Conservation (phyloP, 2,888 invertebrate genomes). For the Salpingus planirostris region DNA sequence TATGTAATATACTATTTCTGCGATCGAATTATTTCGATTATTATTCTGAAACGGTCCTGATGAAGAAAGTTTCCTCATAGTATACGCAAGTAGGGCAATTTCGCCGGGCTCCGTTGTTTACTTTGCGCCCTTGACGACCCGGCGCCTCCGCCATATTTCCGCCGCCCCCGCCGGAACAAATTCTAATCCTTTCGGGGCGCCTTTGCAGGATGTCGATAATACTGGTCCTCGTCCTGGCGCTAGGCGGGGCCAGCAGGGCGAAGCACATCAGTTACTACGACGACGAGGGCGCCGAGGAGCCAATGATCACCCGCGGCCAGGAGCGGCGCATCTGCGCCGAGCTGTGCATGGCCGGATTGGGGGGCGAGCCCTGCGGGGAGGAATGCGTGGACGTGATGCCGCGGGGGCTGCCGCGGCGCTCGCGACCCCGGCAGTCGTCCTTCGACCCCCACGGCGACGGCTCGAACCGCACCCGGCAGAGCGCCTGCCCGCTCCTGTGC, state of each 20-base stretch:
- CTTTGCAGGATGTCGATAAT: conserved; percentile 36
- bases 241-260: conserved; percentile 28
- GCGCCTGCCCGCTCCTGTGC: conserved; percentile 54
- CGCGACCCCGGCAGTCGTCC: conserved; percentile 15
- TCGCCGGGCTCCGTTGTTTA: too few relatives aligned
- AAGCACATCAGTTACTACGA: conserved; percentile 25
- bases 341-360: conserved; percentile 42
- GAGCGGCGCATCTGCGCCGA: conserved; percentile 39
- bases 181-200: too few relatives aligned
- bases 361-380: conserved; percentile 48
- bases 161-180: conserved; percentile 3
- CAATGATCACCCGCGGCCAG: conserved; percentile 33
- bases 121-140: too few relatives aligned
- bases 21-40: too few relatives aligned
- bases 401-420: conserved; percentile 35
- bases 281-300: conserved; percentile 27
- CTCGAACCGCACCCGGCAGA: conserved; percentile 37
- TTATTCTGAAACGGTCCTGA: too few relatives aligned
- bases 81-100: too few relatives aligned
- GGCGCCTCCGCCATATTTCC: conserved; percentile 14
- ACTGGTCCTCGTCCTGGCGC: conserved; percentile 19
- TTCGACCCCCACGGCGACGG: conserved; percentile 1
- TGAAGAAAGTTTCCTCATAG: too few relatives aligned
- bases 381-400: conserved; percentile 47
- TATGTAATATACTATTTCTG: too few relatives aligned